Percentiles rank a stretch among this genome's conserved stretches.
phyloP scores from a whole-genome alignment of 2,113 vertebrate genomes.

The Solea solea region DNA sequence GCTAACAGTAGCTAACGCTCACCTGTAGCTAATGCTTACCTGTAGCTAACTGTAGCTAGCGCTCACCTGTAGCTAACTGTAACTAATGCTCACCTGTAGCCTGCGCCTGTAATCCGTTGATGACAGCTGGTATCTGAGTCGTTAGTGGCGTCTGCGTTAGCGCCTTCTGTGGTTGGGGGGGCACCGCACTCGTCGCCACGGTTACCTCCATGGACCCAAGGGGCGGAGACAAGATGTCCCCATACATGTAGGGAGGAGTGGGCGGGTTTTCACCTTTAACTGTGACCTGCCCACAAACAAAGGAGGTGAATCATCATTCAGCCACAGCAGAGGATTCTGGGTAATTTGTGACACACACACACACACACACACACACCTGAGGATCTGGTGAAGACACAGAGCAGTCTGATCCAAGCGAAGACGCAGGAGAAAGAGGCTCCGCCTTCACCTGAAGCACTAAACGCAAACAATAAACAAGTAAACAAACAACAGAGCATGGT shows the following conservation, averaged over 20 bases:
- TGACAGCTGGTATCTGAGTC: slow-evolving; percentile 12
- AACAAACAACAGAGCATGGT: not conserved
- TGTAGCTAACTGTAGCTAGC: no score
- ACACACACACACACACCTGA: slow-evolving; percentile 65
- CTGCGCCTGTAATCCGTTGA: slow-evolving; percentile 40
- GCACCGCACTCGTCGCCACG: slow-evolving; percentile 58
- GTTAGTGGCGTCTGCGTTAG: slow-evolving; percentile 19
- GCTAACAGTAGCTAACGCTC: no score
- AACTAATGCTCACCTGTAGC: slow-evolving; percentile 43
- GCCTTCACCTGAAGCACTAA: slow-evolving; percentile 90
- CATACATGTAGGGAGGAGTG: slow-evolving; percentile 87
- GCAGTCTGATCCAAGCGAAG: slow-evolving; percentile 83
- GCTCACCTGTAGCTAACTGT: no score
- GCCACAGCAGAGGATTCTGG: not conserved
- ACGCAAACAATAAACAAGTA: slow-evolving; percentile 18
- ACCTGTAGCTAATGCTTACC: no score
- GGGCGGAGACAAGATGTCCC: slow-evolving; percentile 83
- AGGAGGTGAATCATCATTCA: not conserved
- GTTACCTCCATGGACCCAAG: slow-evolving; percentile 83
- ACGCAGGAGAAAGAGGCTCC: slow-evolving; percentile 88
- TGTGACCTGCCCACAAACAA: slow-evolving; percentile 49
- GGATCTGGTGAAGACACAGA: slow-evolving; percentile 74
- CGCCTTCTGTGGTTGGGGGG: slow-evolving; percentile 23
- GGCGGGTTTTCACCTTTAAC: slow-evolving; percentile 88
- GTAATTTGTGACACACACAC: not conserved